Evolutionary conservation across 2,888 invertebrate species (phyloP), one percentile per base, ranked within the genome.

Genomic region (Dicycla oo): DNA sequence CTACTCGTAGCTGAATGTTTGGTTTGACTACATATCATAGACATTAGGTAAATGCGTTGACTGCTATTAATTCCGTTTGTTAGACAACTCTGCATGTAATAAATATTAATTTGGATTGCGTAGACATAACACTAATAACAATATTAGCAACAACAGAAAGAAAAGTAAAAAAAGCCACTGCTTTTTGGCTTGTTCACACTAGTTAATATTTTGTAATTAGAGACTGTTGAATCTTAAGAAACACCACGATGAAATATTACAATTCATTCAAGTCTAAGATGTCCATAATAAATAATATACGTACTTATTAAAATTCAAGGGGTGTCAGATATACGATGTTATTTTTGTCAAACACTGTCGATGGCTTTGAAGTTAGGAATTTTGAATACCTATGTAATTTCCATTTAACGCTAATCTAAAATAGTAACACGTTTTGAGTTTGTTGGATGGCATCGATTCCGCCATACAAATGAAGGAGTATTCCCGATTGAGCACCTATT

Each of bases 1-100:
- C 38, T 73, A 71, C 56, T 13, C 62, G 54, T 58, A 23, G 60
- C 40, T 67, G 13, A 53, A 63, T 63, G 62, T 81, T 78, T 78
- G 45, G 60, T 54, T 57, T 26, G 40, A 67, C 63, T 63, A 65
- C n/a, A 53, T n/a, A n/a, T n/a, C n/a, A n/a, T 43, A 63, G 34
- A 53, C 53, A 45, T 63, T 57, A 45, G 20, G 13, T 61, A 66
- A 0, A 63, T 23, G n/a, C 53, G 18, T 61, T 26, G 53, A 40
- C 30, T 65, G 49, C n/a, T 60, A 56, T 66, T 66, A 13, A 78
- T 69, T 65, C 20, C 38, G n/a, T 51, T 53, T 49, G 26, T 74
- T 67, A 53, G 47, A 63, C 38, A 54, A 34, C 49, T 57, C 57
- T 65, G 43, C 18, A 57, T 65, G 61, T 47, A 61, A 67, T 73